phyloP scores from a whole-genome alignment of 2,888 invertebrate genomes.

The Scrobipalpa atriplicella region DNA sequence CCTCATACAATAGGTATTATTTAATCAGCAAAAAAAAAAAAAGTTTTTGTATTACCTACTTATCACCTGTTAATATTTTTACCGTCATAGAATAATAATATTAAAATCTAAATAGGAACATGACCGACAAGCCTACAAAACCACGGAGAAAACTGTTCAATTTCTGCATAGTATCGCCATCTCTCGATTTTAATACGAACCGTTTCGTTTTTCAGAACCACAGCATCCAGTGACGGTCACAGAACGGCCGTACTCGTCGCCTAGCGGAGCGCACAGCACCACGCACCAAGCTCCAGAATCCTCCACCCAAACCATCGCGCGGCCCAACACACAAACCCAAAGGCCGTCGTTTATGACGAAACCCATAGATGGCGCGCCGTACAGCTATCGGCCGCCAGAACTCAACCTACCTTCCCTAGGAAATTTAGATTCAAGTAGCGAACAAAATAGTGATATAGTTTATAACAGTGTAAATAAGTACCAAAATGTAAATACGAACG shows the following conservation, averaged over 20 bases:
- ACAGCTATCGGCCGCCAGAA: conserved; percentile 76
- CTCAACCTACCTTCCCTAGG: conserved; percentile 73
- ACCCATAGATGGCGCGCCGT: conserved; percentile 79
- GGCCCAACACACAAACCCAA: conserved; percentile 70
- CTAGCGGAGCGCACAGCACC: conserved; percentile 60
- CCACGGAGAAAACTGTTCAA: no score
- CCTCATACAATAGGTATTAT: no score
- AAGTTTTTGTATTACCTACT: no score
- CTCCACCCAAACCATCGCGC: conserved; percentile 61
- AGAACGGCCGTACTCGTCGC: conserved; percentile 65
- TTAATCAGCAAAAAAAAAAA: no score
- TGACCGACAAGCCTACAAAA: background rate
- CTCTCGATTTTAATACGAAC: background rate
- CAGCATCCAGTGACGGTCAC: conserved; percentile 62
- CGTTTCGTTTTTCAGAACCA: conserved; percentile 60
- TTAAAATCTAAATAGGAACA: no score
- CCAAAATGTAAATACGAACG: conserved; percentile 80
- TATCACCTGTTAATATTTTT: no score
- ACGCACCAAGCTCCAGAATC: conserved; percentile 54
- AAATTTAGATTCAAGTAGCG: conserved; percentile 76
- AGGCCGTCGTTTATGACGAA: conserved; percentile 79
- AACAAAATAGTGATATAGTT: conserved; percentile 82
- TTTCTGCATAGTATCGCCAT: background rate
- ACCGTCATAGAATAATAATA: no score
- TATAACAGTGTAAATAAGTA: conserved; percentile 82